Base-by-base conservation (phyloP, 2,113 vertebrate species). In the Embiotoca jacksoni region DNA sequence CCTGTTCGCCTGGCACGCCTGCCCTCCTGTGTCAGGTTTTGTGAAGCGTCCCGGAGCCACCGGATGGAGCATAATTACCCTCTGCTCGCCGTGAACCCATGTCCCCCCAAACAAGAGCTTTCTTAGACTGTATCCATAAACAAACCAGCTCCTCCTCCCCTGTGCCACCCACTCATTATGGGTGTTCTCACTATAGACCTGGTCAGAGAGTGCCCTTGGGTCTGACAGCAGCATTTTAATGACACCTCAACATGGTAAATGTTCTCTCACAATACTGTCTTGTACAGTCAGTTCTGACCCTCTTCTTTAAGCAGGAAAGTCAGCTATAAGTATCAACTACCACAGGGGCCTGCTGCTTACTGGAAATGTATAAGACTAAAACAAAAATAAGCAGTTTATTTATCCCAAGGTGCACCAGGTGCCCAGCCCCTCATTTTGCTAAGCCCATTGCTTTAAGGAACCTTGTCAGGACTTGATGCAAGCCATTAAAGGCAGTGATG, bases 11-110 rank as follows among this genome's bases (percentile, higher is more conserved):
- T 70, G 92, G 86, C 90, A 90, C 59, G 90, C 92, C 93, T 94
- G 89, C 93, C 89, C 92, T 88, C 87, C 88, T 67, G 83, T 93
- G 92, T 92, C 92, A 93, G 83, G 82, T 84, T 92, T 89, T 91
- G 84, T 84, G 88, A 91, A 79, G 85, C 81, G 39, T 82, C 82
- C 88, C 69, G 67, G 56, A 88, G 87, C 86, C 89, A 90, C 79
- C 75, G 89, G 84, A 91, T 89, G 81, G 88, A 88, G 87, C 82
- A 31, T 93, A 93, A 94, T 93, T 92, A 91, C 86, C 92, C 88
- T 82, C 83, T 85, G 80, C 88, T 91, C 67, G 47, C 82, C 47
- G 72, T 79, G 85, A 90, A 88, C 86, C 82, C 81, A 62, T 80
- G 80, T 67, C 85, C 81, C 79, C 83, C 69, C 72, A 80, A 88